Conservation (phyloP, 2,888 invertebrate species). For the Drosophila monieri region DNA sequence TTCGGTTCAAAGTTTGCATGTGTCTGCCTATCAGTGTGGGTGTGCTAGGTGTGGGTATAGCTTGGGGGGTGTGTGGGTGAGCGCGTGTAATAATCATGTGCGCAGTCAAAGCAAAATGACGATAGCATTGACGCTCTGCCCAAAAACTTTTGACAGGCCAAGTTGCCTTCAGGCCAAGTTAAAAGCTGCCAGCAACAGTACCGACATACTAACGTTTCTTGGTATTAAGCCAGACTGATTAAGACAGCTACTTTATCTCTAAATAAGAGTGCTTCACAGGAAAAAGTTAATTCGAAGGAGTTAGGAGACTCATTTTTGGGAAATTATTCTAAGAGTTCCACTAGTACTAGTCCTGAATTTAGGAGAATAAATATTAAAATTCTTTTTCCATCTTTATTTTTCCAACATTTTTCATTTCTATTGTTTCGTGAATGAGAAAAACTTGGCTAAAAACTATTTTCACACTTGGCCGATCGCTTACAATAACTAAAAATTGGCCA, state of each 20-base stretch:
- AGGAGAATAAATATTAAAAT: not conserved
- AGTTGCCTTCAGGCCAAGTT: constrained; percentile 41
- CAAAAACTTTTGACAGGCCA: constrained; percentile 50
- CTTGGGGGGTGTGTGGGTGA: not conserved
- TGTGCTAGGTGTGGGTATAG: not conserved
- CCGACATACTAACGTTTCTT: constrained; percentile 1
- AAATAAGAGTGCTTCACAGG: not conserved
- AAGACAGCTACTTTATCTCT: not conserved
- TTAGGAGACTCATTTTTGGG: not conserved
- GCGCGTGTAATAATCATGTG: constrained; percentile 49
- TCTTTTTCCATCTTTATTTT: not conserved
- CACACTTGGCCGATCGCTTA: constrained; percentile 50
- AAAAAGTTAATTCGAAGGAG: not conserved
- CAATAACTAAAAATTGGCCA: constrained; percentile 43
- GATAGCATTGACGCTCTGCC: constrained; percentile 48
- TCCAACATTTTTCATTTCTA: not conserved
- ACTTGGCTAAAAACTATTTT: constrained; percentile 40
- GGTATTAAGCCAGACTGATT: constrained; percentile 19
- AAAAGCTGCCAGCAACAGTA: constrained; percentile 41
- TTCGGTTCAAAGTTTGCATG: constrained; percentile 48
- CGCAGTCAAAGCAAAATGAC: constrained; percentile 49
- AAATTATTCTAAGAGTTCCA: too few species aligned
- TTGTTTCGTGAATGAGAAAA: not conserved
- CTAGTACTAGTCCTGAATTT: not conserved
- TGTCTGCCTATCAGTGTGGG: constrained; percentile 36